Percentiles rank a stretch among this genome's conserved stretches.
Conservation (phyloP, 2,888 invertebrate species). For the Mythimna vitellina region DNA sequence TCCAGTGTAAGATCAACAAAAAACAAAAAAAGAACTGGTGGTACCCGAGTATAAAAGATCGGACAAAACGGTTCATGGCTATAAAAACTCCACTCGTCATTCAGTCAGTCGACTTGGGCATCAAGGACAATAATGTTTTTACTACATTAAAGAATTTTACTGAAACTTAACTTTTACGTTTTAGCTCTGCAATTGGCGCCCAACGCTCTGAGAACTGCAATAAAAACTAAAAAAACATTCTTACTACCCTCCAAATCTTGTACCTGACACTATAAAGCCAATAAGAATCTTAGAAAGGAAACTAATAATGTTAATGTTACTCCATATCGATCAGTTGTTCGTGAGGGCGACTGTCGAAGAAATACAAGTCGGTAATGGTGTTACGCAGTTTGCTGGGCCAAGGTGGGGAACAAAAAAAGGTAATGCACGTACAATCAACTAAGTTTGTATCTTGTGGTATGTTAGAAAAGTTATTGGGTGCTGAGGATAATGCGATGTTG, state of each 20-base stretch:
- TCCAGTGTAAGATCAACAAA: background rate
- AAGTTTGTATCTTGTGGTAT: conserved; percentile 58
- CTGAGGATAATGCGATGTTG: conserved; percentile 36
- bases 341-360: conserved; percentile 53
- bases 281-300: conserved; percentile 46
- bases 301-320: conserved; percentile 48
- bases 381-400: conserved; percentile 65
- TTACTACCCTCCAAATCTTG: conserved; percentile 24
- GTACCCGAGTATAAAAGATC: background rate
- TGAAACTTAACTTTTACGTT: conserved; percentile 1
- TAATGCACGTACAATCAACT: conserved; percentile 64
- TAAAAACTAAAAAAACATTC: conserved; percentile 31
- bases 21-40: background rate
- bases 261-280: conserved; percentile 32
- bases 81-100: background rate
- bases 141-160: conserved; percentile 7
- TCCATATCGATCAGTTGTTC: conserved; percentile 51
- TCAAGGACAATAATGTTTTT: conserved; percentile 3
- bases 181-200: conserved; percentile 26
- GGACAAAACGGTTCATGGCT: background rate
- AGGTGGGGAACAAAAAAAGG: conserved; percentile 63
- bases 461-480: conserved; percentile 49
- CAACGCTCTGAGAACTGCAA: conserved; percentile 13
- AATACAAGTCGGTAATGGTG: conserved; percentile 65
- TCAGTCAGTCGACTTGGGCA: background rate